Evolutionary conservation across 2,113 vertebrate species (phyloP).

Genomic region (Crypturellus undulatus): DNA sequence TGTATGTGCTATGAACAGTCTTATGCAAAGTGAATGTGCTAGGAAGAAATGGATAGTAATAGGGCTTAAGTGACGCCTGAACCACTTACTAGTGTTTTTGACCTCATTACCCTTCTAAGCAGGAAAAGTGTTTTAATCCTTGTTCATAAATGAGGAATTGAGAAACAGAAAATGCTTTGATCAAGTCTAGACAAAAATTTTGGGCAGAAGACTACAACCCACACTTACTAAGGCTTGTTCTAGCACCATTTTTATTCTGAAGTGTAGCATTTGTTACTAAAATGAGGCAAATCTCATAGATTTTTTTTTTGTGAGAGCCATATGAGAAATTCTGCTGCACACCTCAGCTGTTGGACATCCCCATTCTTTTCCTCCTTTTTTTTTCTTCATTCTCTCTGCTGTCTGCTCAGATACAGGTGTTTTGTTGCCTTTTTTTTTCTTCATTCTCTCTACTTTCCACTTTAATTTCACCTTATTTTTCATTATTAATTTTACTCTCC

Average conservation of each 20-base stretch:
- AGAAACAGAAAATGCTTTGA: neutral
- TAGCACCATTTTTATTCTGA: neutral
- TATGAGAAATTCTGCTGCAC: neutral
- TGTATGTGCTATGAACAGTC: neutral
- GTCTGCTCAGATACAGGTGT: neutral
- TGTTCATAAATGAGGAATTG: neutral
- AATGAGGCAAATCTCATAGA: neutral
- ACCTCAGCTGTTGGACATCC: neutral
- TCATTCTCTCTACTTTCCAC: neutral
- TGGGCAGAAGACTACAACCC: neutral
- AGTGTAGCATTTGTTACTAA: neutral
- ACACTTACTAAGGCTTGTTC: neutral
- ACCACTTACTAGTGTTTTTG: neutral
- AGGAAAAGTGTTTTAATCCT: neutral
- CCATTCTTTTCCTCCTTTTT: neutral
- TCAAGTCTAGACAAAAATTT: neutral
- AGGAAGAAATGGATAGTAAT: neutral
- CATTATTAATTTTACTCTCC: slow-evolving; percentile 34
- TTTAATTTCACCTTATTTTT: slow-evolving; percentile 23
- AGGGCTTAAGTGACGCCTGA: neutral
- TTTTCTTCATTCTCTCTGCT: neutral
- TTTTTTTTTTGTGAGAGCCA: neutral
- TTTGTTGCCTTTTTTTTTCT: neutral
- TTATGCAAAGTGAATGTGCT: neutral
- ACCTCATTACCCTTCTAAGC: neutral